Evolutionary conservation across 2,113 vertebrate species (phyloP).

Genomic region (Antigone vipio): DNA sequence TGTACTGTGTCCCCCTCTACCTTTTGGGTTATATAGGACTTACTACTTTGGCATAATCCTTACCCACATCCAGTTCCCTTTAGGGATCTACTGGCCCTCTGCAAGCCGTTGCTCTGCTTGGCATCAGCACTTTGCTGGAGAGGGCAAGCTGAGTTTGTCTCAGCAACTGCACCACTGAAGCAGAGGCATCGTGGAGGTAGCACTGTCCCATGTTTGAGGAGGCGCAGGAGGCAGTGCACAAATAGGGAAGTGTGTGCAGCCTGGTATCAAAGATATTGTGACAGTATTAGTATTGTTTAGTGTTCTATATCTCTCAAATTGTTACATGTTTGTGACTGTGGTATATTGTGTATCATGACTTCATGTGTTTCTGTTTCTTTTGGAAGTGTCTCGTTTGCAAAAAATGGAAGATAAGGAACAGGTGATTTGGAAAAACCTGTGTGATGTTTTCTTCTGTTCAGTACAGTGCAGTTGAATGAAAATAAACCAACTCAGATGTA

Average conservation of each 20-base stretch:
- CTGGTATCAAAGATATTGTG: neutral
- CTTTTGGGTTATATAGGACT: neutral
- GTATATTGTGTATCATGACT: neutral
- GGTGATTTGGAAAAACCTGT: neutral
- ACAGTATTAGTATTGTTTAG: neutral
- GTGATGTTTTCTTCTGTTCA: neutral
- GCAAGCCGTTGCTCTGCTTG: neutral
- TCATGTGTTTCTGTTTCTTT: accelerated
- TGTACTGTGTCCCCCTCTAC: neutral
- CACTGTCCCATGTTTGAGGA: accelerated
- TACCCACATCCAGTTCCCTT: neutral
- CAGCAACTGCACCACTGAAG: neutral
- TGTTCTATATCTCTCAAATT: neutral
- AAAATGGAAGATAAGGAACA: neutral
- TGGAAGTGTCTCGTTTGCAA: neutral
- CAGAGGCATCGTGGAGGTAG: neutral
- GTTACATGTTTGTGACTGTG: accelerated
- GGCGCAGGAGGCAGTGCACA: accelerated
- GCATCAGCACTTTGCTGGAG: neutral
- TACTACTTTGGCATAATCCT: neutral
- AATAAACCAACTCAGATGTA: neutral
- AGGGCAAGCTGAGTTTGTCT: neutral
- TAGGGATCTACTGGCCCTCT: neutral
- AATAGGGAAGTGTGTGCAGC: neutral
- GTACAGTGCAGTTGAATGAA: neutral